Evolutionary conservation across 1,140 invertebrate species (phyloP), one percentile per base, ranked within the genome.

Genomic region (Elysia chlorotica): DNA sequence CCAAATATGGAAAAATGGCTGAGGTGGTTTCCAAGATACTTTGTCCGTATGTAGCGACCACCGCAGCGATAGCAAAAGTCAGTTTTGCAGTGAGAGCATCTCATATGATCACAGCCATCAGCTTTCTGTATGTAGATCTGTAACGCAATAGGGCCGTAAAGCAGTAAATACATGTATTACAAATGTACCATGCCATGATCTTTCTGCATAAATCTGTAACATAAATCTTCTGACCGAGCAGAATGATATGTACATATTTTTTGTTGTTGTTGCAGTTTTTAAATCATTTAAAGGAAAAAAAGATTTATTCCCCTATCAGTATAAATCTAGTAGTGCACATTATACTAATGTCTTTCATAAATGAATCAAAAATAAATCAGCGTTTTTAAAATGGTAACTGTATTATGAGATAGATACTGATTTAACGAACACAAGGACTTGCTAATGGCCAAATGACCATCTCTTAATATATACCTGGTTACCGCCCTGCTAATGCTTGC

Each of bases 31-130:
- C 88, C 88, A 68, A 89, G 81, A 65, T 88, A 86, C 65, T 83
- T 86, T 19, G 88, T 36, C 21, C 79, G 75, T 6, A 85, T 78
- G 70, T 85, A 85, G 30, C 79, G 77, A 41, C 85, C 83, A 14
- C 88, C 88, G 78, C 88, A 89, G 41, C 80, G 81, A 71, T 89
- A 89, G 74, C 88, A 89, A 71, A 89, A 89, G 53, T 82, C 81
- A 6, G 86, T 88, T 33, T 83, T 75, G 75, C 88, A 89, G 23
- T 83, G 71, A 5, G 76, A 76, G 75, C 88, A 89, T 17, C 79
- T 84, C 87, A 89, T 89, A 74, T 89, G 88, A 76, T 88, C 87
- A 82, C 88, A 89, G 3, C 88, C 88, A 61, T 83, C 77, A 0
- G 79, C 82, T 63, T 86, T 79, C 76, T 89, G 83, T 30, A 89